A percentile compares a stretch with the other conserved stretches of the same genome.
Conservation (phyloP, 2,797 vertebrate species). For the Amphiprion clarkii region DNA sequence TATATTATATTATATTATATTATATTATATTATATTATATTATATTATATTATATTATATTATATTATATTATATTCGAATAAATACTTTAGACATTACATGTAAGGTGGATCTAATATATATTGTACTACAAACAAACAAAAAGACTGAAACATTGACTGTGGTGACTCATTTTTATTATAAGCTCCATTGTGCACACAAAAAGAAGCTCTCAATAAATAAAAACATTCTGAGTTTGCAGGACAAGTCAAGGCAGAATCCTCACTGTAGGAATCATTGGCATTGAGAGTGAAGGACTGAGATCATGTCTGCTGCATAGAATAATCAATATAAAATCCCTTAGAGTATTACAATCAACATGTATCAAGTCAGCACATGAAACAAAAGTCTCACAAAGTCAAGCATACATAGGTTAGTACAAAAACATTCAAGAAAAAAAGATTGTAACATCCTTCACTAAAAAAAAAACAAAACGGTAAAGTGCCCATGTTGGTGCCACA, state of each 20-base stretch:
- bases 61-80: no score
- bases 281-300: slow-evolving; percentile 7
- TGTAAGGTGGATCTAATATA: no score
- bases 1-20: no score
- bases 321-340: slow-evolving; percentile 50
- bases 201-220: slow-evolving; percentile 58
- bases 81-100: no score
- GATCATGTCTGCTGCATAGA: slow-evolving; percentile 55
- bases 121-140: not conserved
- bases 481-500: slow-evolving; percentile 56
- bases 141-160: not conserved
- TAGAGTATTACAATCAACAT: slow-evolving; percentile 39
- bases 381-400: slow-evolving; percentile 32
- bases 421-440: slow-evolving; percentile 21
- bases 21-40: no score
- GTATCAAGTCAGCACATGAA: slow-evolving; percentile 19
- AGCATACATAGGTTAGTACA: slow-evolving; percentile 38
- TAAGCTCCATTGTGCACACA: slow-evolving; percentile 12
- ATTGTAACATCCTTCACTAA: slow-evolving; percentile 1
- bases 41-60: no score
- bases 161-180: slow-evolving; percentile 56
- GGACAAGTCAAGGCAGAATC: slow-evolving; percentile 24
- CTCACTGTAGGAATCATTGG: slow-evolving; percentile 8
- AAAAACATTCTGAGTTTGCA: slow-evolving; percentile 48
- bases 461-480: slow-evolving; percentile 55